Conservation (phyloP, 1,140 invertebrate species). For the Drosophila saltans region DNA sequence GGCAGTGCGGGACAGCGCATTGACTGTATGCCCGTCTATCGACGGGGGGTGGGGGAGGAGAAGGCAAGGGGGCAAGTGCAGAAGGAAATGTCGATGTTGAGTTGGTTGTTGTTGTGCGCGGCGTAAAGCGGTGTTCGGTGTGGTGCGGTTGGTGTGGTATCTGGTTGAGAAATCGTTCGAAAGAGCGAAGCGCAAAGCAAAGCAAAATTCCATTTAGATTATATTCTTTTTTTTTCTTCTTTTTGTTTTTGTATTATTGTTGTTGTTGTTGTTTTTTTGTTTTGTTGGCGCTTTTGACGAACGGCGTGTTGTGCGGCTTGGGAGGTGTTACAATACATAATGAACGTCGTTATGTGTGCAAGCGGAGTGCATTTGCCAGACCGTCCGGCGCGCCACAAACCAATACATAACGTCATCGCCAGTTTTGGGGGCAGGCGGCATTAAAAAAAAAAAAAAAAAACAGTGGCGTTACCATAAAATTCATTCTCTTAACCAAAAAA, state of each 20-base stretch:
- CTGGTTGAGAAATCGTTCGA: constrained; percentile 67
- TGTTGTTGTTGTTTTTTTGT: constrained; percentile 22
- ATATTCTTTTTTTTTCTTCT: constrained; percentile 47
- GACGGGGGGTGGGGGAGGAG: not conserved
- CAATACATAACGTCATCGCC: constrained; percentile 68
- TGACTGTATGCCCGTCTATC: not conserved
- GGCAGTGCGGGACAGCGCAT: constrained; percentile 2
- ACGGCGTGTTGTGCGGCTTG: constrained; percentile 58
- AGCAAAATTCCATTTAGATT: constrained; percentile 75
- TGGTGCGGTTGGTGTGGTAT: constrained; percentile 32
- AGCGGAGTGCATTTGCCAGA: constrained; percentile 62
- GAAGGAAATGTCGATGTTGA: constrained; percentile 5
- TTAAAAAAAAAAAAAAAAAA: not conserved
- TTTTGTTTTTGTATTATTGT: constrained; percentile 11
- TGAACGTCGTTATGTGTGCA: constrained; percentile 47
- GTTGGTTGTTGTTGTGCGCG: not conserved
- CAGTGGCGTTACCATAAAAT: constrained; percentile 15
- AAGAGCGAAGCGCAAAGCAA: constrained; percentile 58
- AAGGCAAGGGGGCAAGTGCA: not conserved
- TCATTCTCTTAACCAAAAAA: too few species aligned
- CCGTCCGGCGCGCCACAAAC: constrained; percentile 64
- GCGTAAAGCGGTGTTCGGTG: not conserved
- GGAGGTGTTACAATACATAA: constrained; percentile 73
- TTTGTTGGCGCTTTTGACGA: constrained; percentile 68
- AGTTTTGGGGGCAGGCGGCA: constrained; percentile 24